Evolutionary conservation across 64 coral and sea anemone genomes (phyloP), one percentile per base, ranked within the genome.

Genomic region (Platygyra sinensis): DNA sequence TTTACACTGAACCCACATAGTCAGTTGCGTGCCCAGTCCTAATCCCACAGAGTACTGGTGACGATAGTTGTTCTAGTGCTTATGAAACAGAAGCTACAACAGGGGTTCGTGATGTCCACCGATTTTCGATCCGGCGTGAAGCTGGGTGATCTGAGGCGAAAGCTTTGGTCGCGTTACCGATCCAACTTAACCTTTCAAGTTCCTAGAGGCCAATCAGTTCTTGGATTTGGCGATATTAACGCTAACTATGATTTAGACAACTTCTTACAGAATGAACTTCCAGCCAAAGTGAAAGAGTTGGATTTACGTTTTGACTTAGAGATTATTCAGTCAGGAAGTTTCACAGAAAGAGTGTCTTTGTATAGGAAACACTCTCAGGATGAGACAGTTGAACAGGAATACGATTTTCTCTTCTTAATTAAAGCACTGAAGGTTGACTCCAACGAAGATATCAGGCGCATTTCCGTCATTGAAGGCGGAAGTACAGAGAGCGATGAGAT

Each of bases 141-240:
- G 71, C 71, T 73, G 71, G 27, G 27, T 73, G 71, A 73, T 73
- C 71, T 73, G 71, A 73, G 71, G 27, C 28, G 71, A 27, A 73
- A 73, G 71, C 71, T 73, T 73, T 73, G 71, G 71, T 73, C 71
- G 71, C 71, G 71, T 73, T 73, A 73, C 71, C 71, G 71, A 73
- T 73, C 71, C 71, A 73, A 4, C n/a, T 9, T 73, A 73, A 73
- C 28, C 27, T 73, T 73, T 31, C 71, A 73, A 15, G 71, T 73
- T 27, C 71, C 71, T 73, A 30, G 71, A 73, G 71, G 71, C 13
- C n/a, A 73, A 73, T 73, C 71, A 73, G 29, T 73, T 11, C 71
- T 73, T 73, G 71, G 71, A 31, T 73, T 73, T 73, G 71, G 71
- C 71, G 71, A 73, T 30, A 31, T 73, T 8, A 30, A 31, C 12